Evolutionary conservation across 2,113 vertebrate genomes (phyloP), one percentile per base, ranked within the genome.

Genomic region (Danionella cerebrum): DNA sequence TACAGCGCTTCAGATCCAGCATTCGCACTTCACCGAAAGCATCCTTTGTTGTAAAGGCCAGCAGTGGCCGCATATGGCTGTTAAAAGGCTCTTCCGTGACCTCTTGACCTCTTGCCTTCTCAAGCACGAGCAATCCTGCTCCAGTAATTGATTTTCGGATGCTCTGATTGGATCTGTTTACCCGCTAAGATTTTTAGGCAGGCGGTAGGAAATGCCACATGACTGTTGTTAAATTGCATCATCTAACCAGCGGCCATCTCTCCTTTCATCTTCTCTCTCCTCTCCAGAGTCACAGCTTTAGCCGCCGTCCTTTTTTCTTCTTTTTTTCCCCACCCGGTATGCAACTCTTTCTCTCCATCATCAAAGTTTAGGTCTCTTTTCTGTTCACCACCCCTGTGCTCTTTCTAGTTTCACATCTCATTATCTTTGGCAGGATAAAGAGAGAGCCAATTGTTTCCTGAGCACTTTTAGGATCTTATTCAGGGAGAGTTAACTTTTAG

Each of bases 101-200:
- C 52, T 42, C 31, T 18, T 14, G 50, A 44, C 27, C 9, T 67
- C 38, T 44, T 19, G 13, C 29, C 50, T 54, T 31, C 41, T 31
- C 24, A 41, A 51, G 53, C 25, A 45, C 42, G 55, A 59, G 47
- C 35, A 64, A 52, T 57, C 45, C 47, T 54, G 36, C 24, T 14
- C 33, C 33, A 16, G 52, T 72, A 60, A 72, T 72, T 57, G 70
- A 51, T 67, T 72, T 38, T 29, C 1, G 45, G 19, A 50, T 39
- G 45, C 38, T 66, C 44, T 66, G 63, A 66, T 60, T 60, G 45
- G 29, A 44, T 72, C 55, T 66, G 62, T 72, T 59, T 72, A 60
- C 58, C 39, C 16, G 53, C 22, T 52, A n/a, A n/a, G 45, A 48
- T 67, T 72, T 72, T 72, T 59, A 42, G 45, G 47, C 25, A 67